These are phyloP conservation scores for Andricus grossulariae DNA, from an alignment of 1,140 invertebrate genomes.

Conservation along the genomic window DNA sequence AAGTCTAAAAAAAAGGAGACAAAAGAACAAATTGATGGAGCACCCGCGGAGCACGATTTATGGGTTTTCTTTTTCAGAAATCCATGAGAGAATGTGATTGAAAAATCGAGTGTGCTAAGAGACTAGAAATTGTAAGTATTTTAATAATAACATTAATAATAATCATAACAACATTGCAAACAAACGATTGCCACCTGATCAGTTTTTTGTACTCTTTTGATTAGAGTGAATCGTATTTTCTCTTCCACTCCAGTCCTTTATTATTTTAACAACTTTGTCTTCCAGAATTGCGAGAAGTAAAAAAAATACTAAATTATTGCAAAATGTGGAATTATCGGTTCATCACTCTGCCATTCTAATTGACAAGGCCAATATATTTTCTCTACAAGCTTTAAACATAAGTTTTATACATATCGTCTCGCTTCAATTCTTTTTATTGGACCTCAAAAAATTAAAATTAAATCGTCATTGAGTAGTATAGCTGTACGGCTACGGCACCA, in stretches of 20 bases:
- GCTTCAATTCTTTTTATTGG: too few species aligned
- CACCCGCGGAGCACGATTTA: constrained; percentile 29
- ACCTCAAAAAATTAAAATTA: too few species aligned
- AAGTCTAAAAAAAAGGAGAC: constrained; percentile 22
- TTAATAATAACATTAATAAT: constrained; percentile 53
- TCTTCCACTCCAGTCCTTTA: constrained; percentile 45
- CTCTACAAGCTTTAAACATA: constrained; percentile 4
- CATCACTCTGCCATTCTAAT: constrained; percentile 7
- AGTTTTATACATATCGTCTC: not conserved
- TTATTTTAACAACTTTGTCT: not conserved
- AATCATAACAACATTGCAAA: constrained; percentile 42
- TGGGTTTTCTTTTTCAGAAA: not conserved
- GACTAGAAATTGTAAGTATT: constrained; percentile 70
- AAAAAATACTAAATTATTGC: not conserved
- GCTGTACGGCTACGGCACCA: too few species aligned
- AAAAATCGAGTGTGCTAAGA: constrained; percentile 65
- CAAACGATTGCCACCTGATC: constrained; percentile 60
- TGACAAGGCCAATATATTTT: constrained; percentile 18
- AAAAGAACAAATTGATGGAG: constrained; percentile 35
- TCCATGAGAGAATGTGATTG: constrained; percentile 44
- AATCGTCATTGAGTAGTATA: too few species aligned
- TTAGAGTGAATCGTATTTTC: constrained; percentile 57
- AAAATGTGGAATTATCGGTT: not conserved
- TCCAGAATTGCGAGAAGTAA: not conserved
- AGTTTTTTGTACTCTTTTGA: constrained; percentile 75